Evolutionary conservation across 30 jellyfish, hydroid and myxozoan genomes (phyloP).

Genomic region (Aurelia sp.): DNA sequence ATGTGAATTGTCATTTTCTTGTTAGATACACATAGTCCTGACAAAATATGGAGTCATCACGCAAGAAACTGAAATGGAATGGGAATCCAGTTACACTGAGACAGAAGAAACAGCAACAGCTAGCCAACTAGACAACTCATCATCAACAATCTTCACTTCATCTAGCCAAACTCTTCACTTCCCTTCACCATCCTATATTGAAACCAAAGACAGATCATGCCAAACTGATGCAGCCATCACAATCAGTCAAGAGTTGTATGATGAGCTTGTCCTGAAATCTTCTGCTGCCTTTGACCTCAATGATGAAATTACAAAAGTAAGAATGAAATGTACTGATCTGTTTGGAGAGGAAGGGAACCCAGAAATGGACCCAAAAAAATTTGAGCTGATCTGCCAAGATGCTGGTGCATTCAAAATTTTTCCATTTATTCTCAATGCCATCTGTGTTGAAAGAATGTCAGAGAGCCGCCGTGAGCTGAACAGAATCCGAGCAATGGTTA

Average conservation of each 20-base stretch:
- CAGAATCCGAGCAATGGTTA: constrained; percentile 12
- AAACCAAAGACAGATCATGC: constrained; percentile 12
- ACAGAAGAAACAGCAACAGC: not conserved
- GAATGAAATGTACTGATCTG: constrained; percentile 27
- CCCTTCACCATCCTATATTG: not conserved
- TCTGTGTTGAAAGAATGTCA: constrained; percentile 35
- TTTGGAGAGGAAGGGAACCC: constrained; percentile 54
- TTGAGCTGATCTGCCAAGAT: constrained; percentile 39
- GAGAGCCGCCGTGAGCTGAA: constrained; percentile 8
- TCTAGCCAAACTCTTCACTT: constrained; percentile 24
- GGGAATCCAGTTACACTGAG: constrained; percentile 24
- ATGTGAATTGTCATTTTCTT: no score
- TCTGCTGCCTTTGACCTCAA: constrained; percentile 28
- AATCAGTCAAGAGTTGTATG: constrained; percentile 16
- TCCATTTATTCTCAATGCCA: constrained; percentile 16
- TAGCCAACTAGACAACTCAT: not conserved
- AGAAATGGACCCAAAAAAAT: constrained; percentile 44
- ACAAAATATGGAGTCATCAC: not conserved
- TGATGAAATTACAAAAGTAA: constrained; percentile 14
- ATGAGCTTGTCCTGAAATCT: constrained; percentile 18
- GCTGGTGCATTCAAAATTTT: constrained; percentile 20
- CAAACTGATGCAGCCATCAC: constrained; percentile 20
- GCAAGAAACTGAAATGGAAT: constrained; percentile 37
- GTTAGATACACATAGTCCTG: no score
- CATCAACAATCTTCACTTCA: constrained; percentile 2